Evolutionary conservation across 2,797 vertebrate genomes (phyloP), one percentile per base, ranked within the genome.

Genomic region (Presbytis comata): DNA sequence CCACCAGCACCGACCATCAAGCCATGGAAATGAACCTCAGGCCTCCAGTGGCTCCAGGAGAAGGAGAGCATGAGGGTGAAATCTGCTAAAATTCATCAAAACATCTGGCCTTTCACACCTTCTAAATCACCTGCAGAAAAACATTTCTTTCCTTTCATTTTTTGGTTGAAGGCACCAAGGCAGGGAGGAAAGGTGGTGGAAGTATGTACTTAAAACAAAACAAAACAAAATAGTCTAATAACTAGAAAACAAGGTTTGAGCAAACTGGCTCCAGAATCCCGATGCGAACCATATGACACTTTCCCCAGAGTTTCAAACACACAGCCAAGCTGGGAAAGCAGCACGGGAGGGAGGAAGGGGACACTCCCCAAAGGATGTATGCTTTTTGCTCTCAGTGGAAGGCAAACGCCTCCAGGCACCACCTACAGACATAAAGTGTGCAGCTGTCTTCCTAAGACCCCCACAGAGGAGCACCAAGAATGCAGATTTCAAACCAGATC

Each of bases 181-280:
- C 39, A 75, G 3, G 10, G 41, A 30, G 70, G 90, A 36, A 64
- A 83, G 67, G 2, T 2, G 48, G 57, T 46, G 53, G 53, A 83
- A 67, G 16, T 21, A 79, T 39, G 70, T 39, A 30, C 64, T 81
- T 91, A 41, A 96, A 96, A 98, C 98, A 98, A 98, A 98, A 98
- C 98, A 97, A 89, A 96, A 97, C 98, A 98, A 98, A 98, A 98
- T 93, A 64, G n/a, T 44, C 59, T 19, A 39, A 39, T 99, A 98
- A 99, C 99, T 98, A 99, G 99, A 99, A 99, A 99, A 99, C 98
- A 99, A 99, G 99, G 98, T 98, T 98, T 96, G 98, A 98, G 98
- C 98, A 98, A 97, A 99, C 98, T 97, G 98, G 98, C 98, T 99
- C 98, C 98, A 99, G 98, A 98, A 98, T 86, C 97, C 97, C 97